Percentiles rank a stretch among this genome's conserved stretches.
Conservation (phyloP, 30 jellyfish, hydroid and myxozoan species). For the Aurelia aurita region DNA sequence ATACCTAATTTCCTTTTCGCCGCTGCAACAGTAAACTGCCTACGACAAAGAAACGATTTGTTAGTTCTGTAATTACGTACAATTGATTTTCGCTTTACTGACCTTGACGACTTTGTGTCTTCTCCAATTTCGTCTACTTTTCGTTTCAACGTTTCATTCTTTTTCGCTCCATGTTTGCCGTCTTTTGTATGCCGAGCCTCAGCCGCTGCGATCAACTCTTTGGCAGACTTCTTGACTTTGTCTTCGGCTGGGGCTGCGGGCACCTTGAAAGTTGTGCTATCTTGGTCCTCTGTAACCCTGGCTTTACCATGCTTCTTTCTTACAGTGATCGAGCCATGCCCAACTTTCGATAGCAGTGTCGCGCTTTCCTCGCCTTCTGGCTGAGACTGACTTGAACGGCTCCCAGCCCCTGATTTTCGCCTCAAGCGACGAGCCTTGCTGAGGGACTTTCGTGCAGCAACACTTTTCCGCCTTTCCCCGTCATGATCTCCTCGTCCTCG, state of each 20-base stretch:
- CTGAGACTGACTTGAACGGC: slow-evolving; percentile 45
- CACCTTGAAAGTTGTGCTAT: slow-evolving; percentile 8
- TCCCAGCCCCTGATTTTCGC: slow-evolving; percentile 64
- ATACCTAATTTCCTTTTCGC: slow-evolving; percentile 49
- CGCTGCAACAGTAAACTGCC: slow-evolving; percentile 61
- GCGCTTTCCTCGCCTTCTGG: slow-evolving; percentile 23
- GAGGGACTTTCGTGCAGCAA: slow-evolving; percentile 72
- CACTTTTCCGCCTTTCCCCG: slow-evolving; percentile 59
- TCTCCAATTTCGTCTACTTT: slow-evolving; percentile 63
- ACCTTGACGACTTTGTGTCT: slow-evolving; percentile 55
- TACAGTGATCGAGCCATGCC: slow-evolving; percentile 2
- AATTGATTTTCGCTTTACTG: slow-evolving; percentile 68
- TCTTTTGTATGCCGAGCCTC: slow-evolving; percentile 67
- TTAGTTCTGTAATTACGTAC: slow-evolving; percentile 45
- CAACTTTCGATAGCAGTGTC: background rate
- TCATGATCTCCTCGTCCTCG: slow-evolving; percentile 68
- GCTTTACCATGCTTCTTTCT: slow-evolving; percentile 11
- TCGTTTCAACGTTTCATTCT: slow-evolving; percentile 60
- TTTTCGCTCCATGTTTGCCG: background rate
- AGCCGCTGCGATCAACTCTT: slow-evolving; percentile 79
- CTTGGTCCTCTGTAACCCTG: slow-evolving; percentile 5
- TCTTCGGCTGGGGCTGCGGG: slow-evolving; percentile 29
- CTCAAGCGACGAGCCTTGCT: slow-evolving; percentile 69
- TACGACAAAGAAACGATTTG: slow-evolving; percentile 66
- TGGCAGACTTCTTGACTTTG: slow-evolving; percentile 38